These are phyloP conservation scores for Onychomys arenicola DNA, from an alignment of 2,797 vertebrate genomes.

Conservation along the genomic window DNA sequence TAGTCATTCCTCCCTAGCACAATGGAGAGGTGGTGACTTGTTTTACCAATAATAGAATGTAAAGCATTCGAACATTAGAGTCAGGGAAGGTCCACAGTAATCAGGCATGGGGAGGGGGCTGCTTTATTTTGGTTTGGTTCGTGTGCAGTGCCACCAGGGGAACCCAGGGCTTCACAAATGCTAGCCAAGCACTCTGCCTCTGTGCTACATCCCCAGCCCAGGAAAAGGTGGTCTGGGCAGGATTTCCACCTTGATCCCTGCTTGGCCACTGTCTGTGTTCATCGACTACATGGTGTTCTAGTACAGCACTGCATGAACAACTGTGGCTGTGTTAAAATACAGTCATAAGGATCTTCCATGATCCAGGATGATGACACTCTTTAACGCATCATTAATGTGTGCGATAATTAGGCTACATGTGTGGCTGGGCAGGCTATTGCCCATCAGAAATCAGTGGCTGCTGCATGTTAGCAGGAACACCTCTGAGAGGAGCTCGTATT, in stretches of 20 bases:
- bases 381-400: constrained; percentile 74
- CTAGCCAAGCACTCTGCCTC: neutral
- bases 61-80: neutral
- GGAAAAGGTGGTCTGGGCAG: neutral
- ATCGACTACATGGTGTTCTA: neutral
- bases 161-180: neutral
- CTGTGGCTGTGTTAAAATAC: neutral
- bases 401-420: constrained; percentile 67
- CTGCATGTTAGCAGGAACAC: constrained; percentile 62
- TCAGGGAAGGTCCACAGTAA: neutral
- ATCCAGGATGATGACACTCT: constrained; percentile 65
- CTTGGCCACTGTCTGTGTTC: neutral
- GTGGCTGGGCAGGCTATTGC: constrained; percentile 64
- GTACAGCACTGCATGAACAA: neutral
- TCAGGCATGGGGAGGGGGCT: no score
- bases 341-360: constrained; percentile 72
- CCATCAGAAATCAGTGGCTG: constrained; percentile 58
- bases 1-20: neutral
- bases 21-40: neutral
- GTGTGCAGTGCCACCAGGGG: neutral
- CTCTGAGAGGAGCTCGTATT: constrained; percentile 68
- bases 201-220: fast-evolving
- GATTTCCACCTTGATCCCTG: neutral
- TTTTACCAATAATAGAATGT: neutral
- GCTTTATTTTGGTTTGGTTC: neutral